Evolutionary conservation across 2,797 vertebrate genomes (phyloP), one percentile per base, ranked within the genome.

Genomic region (Perodicticus potto): DNA sequence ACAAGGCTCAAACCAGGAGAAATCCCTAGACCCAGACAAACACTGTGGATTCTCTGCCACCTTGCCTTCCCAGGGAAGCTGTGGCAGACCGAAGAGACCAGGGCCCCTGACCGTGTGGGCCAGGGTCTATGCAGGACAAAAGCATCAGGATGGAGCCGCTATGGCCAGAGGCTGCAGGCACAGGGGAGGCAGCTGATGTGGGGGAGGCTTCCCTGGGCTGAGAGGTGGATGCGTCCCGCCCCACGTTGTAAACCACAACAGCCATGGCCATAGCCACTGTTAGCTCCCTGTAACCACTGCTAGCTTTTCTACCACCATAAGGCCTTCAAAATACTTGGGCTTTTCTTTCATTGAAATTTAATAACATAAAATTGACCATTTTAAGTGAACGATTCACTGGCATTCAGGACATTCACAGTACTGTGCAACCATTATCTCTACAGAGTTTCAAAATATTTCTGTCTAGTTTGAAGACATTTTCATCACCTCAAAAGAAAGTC

Each of bases 121-220:
- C 91, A 86, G 98, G 97, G 97, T 98, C 97, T 98, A 96, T 98
- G 98, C 99, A 98, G 98, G 98, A 97, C 91, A 87, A 94, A 97
- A 82, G 97, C 95, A 89, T 95, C 88, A 97, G 94, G 96, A 98
- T 98, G 94, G 23, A n/a, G 97, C 97, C 97, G 57, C 7, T 69
- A 27, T 29, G 0, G 2, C 10, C 49, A 22, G 22, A 78, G 32
- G 22, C 81, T 69, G 7, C 16, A 17, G 7, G 88, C 32, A 63
- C 43, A 59, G 0, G 11, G 4, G n/a, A 17, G 43, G 19, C 25
- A 27, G 14, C 49, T 20, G 5, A 32, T 6, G 20, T 14, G 29
- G 14, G 40, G 59, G 10, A 16, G 97, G 98, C 97, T 98, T 97
- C 96, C 27, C 61, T 6, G 27, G 63, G 63, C 63, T 74, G 40